Evolutionary conservation across 2,888 invertebrate genomes (phyloP).

Genomic region (Caenorhabditis wallacei): DNA sequence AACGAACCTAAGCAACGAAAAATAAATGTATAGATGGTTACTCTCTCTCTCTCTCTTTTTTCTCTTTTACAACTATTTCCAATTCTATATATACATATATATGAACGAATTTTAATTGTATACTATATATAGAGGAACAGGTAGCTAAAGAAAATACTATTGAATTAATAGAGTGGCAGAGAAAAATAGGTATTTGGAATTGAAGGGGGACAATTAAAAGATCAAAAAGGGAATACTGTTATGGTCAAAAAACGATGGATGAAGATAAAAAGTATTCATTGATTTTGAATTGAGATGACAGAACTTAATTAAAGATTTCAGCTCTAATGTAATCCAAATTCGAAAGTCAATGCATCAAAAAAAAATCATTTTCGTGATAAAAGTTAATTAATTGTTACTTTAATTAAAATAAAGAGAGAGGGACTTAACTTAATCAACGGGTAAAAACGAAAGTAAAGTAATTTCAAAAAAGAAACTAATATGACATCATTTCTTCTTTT

Average conservation of each 20-base stretch:
- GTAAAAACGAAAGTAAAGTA: not conserved
- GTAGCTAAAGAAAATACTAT: not conserved
- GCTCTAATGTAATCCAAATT: no score
- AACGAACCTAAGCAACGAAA: no score
- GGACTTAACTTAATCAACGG: no score
- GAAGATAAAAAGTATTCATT: not conserved
- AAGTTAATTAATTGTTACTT: no score
- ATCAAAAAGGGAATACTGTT: slow-evolving; percentile 21
- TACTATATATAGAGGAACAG: slow-evolving; percentile 17
- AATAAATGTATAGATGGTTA: not conserved
- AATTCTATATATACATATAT: not conserved
- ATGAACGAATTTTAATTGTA: slow-evolving; percentile 20
- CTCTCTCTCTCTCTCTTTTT: not conserved
- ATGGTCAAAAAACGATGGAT: not conserved
- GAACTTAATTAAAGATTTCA: not conserved
- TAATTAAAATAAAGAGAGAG: not conserved
- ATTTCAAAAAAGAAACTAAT: not conserved
- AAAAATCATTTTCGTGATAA: no score
- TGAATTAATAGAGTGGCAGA: not conserved
- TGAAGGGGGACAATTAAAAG: slow-evolving; percentile 35
- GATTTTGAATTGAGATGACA: not conserved
- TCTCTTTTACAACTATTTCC: no score
- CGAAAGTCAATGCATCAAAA: no score
- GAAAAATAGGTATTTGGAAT: slow-evolving; percentile 1
- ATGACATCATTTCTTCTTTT: slow-evolving; percentile 21